Evolutionary conservation across 2,888 invertebrate genomes (phyloP).

Genomic region (Stegana nigrithorax): DNA sequence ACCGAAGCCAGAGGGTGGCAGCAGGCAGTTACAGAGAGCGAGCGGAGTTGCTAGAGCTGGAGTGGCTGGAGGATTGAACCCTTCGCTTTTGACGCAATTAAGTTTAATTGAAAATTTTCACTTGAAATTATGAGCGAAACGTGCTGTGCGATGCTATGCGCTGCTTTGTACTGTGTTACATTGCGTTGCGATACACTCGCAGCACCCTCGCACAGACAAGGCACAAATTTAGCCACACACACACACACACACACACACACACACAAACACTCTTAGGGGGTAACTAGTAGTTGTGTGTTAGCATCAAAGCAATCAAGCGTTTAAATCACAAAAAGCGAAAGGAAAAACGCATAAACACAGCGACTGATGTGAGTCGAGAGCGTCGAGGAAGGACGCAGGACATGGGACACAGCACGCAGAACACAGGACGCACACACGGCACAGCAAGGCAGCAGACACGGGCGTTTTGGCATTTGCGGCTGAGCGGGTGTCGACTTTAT

Average conservation of each 20-base stretch:
- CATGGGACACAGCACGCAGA: background rate
- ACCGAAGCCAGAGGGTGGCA: background rate
- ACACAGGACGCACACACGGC: background rate
- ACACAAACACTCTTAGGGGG: constrained; percentile 40
- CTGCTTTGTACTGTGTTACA: too few species aligned
- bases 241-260: constrained; percentile 48
- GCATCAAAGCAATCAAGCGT: constrained; percentile 58
- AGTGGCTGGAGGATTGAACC: too few species aligned
- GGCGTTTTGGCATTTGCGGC: constrained; percentile 40
- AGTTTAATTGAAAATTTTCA: constrained; percentile 62
- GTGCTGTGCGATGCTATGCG: constrained; percentile 48
- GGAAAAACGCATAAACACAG: constrained; percentile 33
- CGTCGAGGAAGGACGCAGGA: background rate
- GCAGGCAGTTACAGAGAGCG: too few species aligned
- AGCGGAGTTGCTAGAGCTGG: too few species aligned
- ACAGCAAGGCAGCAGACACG: background rate
- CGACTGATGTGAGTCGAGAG: background rate
- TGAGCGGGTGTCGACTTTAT: constrained; percentile 45
- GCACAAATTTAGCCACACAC: constrained; percentile 31
- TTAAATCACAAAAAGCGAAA: constrained; percentile 52
- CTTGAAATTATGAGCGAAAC: constrained; percentile 61
- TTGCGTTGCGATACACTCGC: too few species aligned
- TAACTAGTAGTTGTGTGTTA: constrained; percentile 24
- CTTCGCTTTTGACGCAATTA: constrained; percentile 62
- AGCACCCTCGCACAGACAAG: background rate